A percentile compares a stretch with the other conserved stretches of the same genome.
Conservation (phyloP, 1,140 invertebrate species). For the Ladona fulva region DNA sequence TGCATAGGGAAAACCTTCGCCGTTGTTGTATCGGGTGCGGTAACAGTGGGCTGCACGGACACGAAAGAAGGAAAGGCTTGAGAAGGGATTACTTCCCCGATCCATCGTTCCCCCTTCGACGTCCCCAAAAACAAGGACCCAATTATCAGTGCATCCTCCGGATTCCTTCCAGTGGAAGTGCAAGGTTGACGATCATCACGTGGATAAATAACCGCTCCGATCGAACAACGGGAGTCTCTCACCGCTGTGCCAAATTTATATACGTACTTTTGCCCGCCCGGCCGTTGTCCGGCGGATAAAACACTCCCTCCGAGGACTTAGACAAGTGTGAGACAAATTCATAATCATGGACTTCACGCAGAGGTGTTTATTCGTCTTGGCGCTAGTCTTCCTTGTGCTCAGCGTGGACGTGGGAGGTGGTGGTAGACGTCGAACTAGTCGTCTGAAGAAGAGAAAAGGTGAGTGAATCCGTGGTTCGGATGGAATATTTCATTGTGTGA, state of each 20-base stretch:
- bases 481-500: no score
- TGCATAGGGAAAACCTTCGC: neutral
- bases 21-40: slow-evolving; percentile 1
- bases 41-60: neutral
- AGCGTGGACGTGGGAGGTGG: neutral
- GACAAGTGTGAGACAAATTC: neutral
- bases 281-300: neutral
- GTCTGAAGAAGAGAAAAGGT: neutral
- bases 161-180: neutral
- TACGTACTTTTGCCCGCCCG: neutral
- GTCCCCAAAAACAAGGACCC: neutral
- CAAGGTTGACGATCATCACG: neutral
- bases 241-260: neutral
- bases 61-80: neutral
- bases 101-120: no score
- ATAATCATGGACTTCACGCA: neutral
- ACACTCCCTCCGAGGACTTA: neutral
- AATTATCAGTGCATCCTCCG: neutral
- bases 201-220: neutral
- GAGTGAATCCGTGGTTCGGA: neutral
- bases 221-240: neutral
- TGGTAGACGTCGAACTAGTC: neutral
- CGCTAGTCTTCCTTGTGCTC: neutral
- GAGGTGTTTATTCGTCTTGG: neutral
- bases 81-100: neutral